Percentiles rank a stretch among this genome's conserved stretches.
Evolutionary conservation across 2,797 vertebrate species (phyloP).

Genomic region (Premnoplex brunnescens): DNA sequence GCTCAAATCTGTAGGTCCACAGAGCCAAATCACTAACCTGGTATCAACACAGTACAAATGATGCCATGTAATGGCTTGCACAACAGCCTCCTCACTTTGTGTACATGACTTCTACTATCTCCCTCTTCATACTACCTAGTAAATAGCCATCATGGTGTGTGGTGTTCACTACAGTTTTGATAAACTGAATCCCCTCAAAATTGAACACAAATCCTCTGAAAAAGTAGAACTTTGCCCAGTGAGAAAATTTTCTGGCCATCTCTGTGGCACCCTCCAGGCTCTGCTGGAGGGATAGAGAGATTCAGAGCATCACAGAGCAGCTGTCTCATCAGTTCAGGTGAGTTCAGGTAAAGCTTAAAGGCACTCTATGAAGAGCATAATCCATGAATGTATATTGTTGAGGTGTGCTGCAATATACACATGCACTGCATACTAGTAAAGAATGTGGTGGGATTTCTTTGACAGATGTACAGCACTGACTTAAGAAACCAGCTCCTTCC

Average conservation of each 20-base stretch:
- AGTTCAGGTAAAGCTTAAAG: background rate
- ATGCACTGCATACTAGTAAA: background rate
- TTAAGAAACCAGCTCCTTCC: background rate
- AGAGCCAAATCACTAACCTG: background rate
- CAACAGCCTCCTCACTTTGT: background rate
- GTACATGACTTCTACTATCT: background rate
- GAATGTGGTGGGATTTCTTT: background rate
- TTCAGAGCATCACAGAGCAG: background rate
- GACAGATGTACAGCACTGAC: background rate
- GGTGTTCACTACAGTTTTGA: background rate
- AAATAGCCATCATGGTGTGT: background rate
- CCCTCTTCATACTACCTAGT: too few species aligned
- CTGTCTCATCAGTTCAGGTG: background rate
- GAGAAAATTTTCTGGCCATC: background rate
- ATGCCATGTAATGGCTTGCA: background rate
- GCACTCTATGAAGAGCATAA: background rate
- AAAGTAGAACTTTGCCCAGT: background rate
- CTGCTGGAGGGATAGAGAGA: background rate
- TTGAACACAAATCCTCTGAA: background rate
- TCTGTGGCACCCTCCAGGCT: background rate
- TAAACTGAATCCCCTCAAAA: background rate
- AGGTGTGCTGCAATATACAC: background rate
- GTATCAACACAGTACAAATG: accelerated
- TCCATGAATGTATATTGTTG: background rate
- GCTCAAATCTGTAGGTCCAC: background rate